These are phyloP conservation scores for Parnassius smintheus DNA, from an alignment of 2,888 invertebrate genomes.

Conservation along the genomic window DNA sequence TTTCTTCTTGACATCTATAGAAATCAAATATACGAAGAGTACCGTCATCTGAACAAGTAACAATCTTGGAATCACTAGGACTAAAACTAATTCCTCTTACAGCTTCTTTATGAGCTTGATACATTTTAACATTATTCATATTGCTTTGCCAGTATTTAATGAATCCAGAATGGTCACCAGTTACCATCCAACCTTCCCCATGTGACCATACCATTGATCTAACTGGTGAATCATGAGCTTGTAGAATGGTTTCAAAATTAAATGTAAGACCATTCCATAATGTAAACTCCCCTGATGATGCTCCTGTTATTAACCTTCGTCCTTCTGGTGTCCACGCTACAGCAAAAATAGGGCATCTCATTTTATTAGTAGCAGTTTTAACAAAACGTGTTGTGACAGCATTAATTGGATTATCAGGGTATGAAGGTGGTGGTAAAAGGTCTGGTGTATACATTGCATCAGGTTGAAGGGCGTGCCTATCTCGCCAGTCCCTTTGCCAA, in stretches of 20 bases:
- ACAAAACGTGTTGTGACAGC: slow-evolving; percentile 97
- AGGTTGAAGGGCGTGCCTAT: slow-evolving; percentile 94
- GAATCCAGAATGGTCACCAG: slow-evolving; percentile 98
- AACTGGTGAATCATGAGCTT: slow-evolving; percentile 99
- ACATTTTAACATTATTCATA: slow-evolving; percentile 99
- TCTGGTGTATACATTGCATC: slow-evolving; percentile 97
- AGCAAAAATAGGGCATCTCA: slow-evolving; percentile 99
- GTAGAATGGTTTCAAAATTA: slow-evolving; percentile 99
- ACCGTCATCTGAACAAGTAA: slow-evolving; percentile 99
- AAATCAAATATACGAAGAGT: slow-evolving; percentile 99
- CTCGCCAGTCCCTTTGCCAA: slow-evolving; percentile 96
- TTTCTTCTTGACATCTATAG: slow-evolving; percentile 97
- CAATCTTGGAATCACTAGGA: slow-evolving; percentile 99
- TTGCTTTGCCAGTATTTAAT: slow-evolving; percentile 99
- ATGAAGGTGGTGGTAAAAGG: slow-evolving; percentile 95
- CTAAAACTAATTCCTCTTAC: slow-evolving; percentile 99
- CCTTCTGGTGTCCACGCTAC: slow-evolving; percentile 99
- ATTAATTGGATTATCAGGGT: slow-evolving; percentile 97
- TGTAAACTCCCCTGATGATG: slow-evolving; percentile 99
- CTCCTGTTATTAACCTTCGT: slow-evolving; percentile 97
- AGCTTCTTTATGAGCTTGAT: slow-evolving; percentile 99
- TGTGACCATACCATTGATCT: slow-evolving; percentile 99
- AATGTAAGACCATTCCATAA: slow-evolving; percentile 99
- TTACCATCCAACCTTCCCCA: slow-evolving; percentile 99
- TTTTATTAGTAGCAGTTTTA: slow-evolving; percentile 99